A percentile compares a stretch with the other conserved stretches of the same genome.
These are phyloP conservation scores for Gavialis gangeticus DNA, from an alignment of 2,113 vertebrate genomes.

Conservation along the genomic window DNA sequence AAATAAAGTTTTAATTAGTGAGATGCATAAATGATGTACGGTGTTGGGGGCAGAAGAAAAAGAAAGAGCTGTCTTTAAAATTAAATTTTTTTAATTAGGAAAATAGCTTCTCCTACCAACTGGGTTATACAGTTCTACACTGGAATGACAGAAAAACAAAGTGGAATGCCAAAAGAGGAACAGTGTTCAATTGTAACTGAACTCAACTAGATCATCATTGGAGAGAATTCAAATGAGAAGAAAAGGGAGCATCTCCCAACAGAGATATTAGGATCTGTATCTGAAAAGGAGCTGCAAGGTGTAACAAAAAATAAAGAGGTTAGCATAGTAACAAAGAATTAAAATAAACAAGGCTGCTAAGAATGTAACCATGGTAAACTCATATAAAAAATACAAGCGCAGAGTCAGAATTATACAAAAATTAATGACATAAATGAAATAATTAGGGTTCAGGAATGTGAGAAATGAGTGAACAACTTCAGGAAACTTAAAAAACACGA, in stretches of 20 bases:
- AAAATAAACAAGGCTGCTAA: not conserved
- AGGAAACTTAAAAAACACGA: not conserved
- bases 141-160: not conserved
- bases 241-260: not conserved
- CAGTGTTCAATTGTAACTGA: not conserved
- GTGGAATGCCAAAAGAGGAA: not conserved
- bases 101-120: slow-evolving; percentile 28
- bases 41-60: slow-evolving; percentile 8
- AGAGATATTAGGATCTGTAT: not conserved
- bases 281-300: not conserved
- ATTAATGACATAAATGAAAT: not conserved
- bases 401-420: not conserved
- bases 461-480: not conserved
- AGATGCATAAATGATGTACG: slow-evolving; percentile 16
- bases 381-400: not conserved
- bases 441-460: not conserved
- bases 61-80: slow-evolving; percentile 49
- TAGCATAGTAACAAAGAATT: not conserved
- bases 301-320: not conserved
- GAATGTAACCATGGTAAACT: not conserved
- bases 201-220: not conserved
- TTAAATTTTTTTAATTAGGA: slow-evolving; percentile 55
- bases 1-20: slow-evolving; percentile 33
- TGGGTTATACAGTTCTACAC: slow-evolving; percentile 14
- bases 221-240: not conserved